Evolutionary conservation across 2,797 vertebrate species (phyloP).

Genomic region (Acrocephalus scirpaceus): DNA sequence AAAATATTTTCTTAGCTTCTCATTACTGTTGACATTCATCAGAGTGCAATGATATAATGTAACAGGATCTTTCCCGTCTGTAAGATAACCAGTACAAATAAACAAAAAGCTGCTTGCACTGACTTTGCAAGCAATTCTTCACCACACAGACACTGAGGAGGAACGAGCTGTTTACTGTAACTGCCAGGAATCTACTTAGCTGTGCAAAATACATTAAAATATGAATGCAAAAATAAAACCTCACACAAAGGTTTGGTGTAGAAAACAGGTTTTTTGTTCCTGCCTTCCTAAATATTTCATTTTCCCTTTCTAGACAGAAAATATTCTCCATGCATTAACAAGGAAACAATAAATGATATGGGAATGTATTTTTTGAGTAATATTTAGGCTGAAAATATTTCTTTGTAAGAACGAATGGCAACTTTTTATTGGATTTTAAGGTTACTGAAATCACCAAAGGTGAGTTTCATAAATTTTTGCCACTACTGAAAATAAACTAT

Average conservation of each 20-base stretch:
- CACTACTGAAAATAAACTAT: neutral
- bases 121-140: conserved; percentile 39
- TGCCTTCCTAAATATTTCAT: neutral
- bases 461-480: neutral
- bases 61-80: conserved; percentile 17
- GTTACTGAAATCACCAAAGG: neutral
- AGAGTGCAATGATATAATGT: neutral
- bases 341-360: neutral
- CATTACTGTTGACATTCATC: conserved; percentile 45
- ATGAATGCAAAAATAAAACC: neutral
- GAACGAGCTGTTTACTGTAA: neutral
- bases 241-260: neutral
- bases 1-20: conserved; percentile 39
- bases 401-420: neutral
- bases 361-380: neutral
- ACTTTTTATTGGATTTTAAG: neutral
- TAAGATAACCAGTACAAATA: conserved; percentile 57
- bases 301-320: neutral
- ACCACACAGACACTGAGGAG: neutral
- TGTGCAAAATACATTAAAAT: neutral
- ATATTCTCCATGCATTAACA: neutral
- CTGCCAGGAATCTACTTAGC: neutral
- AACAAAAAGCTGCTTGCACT: conserved; percentile 29
- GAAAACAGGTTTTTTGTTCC: neutral
- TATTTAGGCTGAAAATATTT: neutral